Conservation (phyloP, 2,888 invertebrate species). For the Acanthosepion pharaonis region DNA sequence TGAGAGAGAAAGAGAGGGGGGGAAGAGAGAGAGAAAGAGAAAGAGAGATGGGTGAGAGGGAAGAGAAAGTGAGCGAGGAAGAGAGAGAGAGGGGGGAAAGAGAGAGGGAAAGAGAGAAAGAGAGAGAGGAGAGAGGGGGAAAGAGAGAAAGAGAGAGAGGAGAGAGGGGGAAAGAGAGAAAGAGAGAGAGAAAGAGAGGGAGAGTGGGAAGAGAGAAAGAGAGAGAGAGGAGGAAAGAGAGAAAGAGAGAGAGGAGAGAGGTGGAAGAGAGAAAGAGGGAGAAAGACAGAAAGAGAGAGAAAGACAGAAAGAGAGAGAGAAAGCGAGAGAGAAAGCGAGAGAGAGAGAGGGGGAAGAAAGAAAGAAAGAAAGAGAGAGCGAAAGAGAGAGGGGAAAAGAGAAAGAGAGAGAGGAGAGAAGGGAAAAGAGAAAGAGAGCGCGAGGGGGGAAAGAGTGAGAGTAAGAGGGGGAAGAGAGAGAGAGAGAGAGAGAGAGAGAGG, state of each 20-base stretch:
- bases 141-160: not conserved
- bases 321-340: too few relatives aligned
- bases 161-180: not conserved
- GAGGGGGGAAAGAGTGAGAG: not conserved
- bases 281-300: not conserved
- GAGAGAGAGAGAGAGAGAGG: not conserved
- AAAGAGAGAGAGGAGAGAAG: not conserved
- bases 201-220: too few relatives aligned
- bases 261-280: not conserved
- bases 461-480: not conserved
- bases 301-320: not conserved
- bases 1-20: too few relatives aligned
- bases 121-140: too few relatives aligned
- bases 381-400: not conserved
- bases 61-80: too few relatives aligned
- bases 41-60: too few relatives aligned
- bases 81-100: too few relatives aligned
- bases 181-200: not conserved
- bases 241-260: not conserved
- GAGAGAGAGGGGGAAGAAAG: too few relatives aligned
- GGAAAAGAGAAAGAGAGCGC: not conserved
- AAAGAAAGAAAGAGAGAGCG: too few relatives aligned
- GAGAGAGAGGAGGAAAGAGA: not conserved
- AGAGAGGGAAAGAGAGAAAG: too few relatives aligned
- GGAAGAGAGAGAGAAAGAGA: too few relatives aligned